A percentile compares a stretch with the other conserved stretches of the same genome.
These are phyloP conservation scores for Sminthopsis crassicaudata DNA, from an alignment of 2,113 vertebrate species.

Conservation along the genomic window DNA sequence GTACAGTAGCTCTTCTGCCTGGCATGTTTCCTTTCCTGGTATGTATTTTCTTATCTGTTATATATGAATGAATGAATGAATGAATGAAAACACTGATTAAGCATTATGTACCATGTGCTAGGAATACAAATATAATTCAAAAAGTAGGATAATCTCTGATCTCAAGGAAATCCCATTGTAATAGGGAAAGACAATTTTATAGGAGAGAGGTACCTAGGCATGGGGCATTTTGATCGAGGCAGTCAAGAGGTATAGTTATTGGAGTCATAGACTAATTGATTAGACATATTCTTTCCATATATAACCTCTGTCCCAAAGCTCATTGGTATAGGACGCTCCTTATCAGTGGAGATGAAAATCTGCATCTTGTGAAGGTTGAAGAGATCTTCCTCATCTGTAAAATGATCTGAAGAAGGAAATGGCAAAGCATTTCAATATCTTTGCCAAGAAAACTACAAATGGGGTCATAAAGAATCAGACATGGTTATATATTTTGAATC, in stretches of 20 bases:
- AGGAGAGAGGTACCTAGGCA: neutral
- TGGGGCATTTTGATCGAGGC: neutral
- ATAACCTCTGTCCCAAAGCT: neutral
- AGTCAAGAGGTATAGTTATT: neutral
- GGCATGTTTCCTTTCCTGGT: neutral
- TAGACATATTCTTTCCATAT: neutral
- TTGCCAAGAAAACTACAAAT: neutral
- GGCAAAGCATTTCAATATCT: too few relatives aligned
- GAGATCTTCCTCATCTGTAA: neutral
- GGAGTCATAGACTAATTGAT: neutral
- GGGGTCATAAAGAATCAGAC: too few relatives aligned
- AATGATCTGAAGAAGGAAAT: too few relatives aligned
- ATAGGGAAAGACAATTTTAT: neutral
- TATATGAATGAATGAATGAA: neutral
- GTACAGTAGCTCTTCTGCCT: neutral
- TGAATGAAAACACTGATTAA: neutral
- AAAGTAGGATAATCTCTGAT: neutral
- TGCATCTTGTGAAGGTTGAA: neutral
- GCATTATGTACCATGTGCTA: neutral
- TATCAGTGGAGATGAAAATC: neutral
- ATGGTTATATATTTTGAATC: too few relatives aligned
- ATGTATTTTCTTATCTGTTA: neutral
- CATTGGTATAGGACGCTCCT: neutral
- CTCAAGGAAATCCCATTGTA: neutral
- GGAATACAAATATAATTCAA: neutral